Base-by-base conservation (phyloP, 2,113 vertebrate species). In the Promerops cafer region DNA sequence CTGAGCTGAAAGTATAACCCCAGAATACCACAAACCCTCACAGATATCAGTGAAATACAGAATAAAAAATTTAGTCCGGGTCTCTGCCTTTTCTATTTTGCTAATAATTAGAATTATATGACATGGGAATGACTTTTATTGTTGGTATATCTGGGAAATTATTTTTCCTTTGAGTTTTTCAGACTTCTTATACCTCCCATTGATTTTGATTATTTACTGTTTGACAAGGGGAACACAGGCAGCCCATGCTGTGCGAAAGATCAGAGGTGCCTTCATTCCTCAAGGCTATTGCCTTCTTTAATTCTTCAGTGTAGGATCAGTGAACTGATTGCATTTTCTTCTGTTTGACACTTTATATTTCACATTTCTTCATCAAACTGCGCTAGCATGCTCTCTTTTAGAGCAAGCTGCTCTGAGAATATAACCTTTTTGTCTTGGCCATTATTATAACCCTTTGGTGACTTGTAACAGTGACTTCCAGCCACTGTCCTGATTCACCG, bases 151-250 rank as follows among this genome's bases (percentile, higher is more conserved):
- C 92, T 94, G 92, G 79, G 54, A 94, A 95, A 92, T 96, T 60
- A 93, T 89, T 90, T 97, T 96, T 92, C 52, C 85, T 91, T 86
- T 76, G 61, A 92, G 70, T 91, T 96, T 89, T 93, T 93, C 91
- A 80, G 79, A 80, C 44, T 94, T 76, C 68, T 92, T 94, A 80
- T 94, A 96, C 95, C 80, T 94, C 95, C 95, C 96, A 96, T 96
- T 96, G 97, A 96, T 97, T 97, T 86, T 97, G 96, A 97, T 97
- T 97, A 97, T 97, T 97, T 97, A 97, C 95, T 84, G 79, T 96
- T 96, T 97, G 96, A 97, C 96, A 96, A 82, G 82, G 90, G 86
- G 75, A 95, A 71, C 60, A 57, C 61, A 97, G 95, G 94, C 96
- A 97, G 95, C 88, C 93, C 97, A 96, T 93, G 97, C 97, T 97